Evolutionary conservation across 2,888 invertebrate species (phyloP), one percentile per base, ranked within the genome.

Genomic region (Mythimna albipuncta): DNA sequence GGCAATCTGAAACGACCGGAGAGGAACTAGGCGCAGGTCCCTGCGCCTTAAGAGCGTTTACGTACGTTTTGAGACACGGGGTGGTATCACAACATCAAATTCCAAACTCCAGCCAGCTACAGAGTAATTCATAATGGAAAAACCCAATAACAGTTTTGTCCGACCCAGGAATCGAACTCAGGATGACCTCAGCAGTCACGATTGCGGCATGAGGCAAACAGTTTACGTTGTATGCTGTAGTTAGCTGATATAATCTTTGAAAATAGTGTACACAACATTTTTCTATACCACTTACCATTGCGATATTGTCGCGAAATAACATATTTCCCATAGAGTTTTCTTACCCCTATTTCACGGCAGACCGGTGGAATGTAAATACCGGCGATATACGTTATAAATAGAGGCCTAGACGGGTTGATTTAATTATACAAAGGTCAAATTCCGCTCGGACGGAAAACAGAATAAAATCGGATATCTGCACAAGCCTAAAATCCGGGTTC

Each of bases 401-500:
- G 41, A 62, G 38, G 44, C 26, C 32, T 63, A 47, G 19, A 62
- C 19, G 32, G 21, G 63, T 41, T 74, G 58, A 66, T 35, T 57
- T 65, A 19, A 58, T 11, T 44, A 79, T 58, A 50, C 26, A 73
- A 67, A 75, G 41, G 44, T 21, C 41, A 66, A 62, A 75, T 44
- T 13, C 6, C 41, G 61, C 61, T 16, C 4, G 13, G 41, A 21
- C 13, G 41, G 41, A 11, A 13, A 6, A 38, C 44, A 41, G 13
- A 61, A 68, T 35, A 50, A 64, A 79, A 67, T 70, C 21, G 10
- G 7, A 64, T 66, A 75, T 57, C 38, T 54, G 10, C 38, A 16
- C 32, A 32, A 21, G 35, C 32, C 32, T 72, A 21, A 69, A 82
- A 82, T 69, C 72, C 66, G 47, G 57, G 59, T 61, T 72, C 58